phyloP scores from a whole-genome alignment of 2,797 vertebrate genomes.

The Bovichtus diacanthus region DNA sequence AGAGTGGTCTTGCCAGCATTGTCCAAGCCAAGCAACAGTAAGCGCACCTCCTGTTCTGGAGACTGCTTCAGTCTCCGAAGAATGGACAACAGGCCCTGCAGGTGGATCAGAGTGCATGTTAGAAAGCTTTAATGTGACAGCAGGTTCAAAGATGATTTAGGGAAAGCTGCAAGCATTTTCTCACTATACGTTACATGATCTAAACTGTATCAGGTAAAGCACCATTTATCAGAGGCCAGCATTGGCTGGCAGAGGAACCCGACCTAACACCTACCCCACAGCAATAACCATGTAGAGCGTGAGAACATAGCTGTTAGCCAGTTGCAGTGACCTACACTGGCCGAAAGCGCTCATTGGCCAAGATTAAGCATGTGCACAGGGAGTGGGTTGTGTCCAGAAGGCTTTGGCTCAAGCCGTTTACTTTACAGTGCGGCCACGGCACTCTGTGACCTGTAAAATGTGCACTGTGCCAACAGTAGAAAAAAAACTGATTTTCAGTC shows the following conservation, averaged over 20 bases:
- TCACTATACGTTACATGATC: not conserved
- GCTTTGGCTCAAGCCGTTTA: conserved; percentile 56
- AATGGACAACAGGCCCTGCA: conserved; percentile 94
- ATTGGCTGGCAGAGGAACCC: conserved; percentile 42
- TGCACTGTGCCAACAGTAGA: not conserved
- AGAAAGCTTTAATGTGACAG: conserved; percentile 13
- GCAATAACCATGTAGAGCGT: conserved; percentile 52
- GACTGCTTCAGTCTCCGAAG: conserved; percentile 93
- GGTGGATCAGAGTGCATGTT: conserved; percentile 29
- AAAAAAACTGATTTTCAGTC: not conserved
- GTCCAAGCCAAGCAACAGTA: conserved; percentile 95
- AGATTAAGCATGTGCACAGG: conserved; percentile 52
- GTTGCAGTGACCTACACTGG: conserved; percentile 57
- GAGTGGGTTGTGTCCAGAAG: conserved; percentile 46
- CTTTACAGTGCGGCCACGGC: not conserved
- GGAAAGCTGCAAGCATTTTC: conserved; percentile 10
- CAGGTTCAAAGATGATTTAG: not conserved
- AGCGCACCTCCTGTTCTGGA: conserved; percentile 94
- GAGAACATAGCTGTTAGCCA: conserved; percentile 67
- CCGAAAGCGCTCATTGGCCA: conserved; percentile 47
- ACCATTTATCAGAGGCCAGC: conserved; percentile 24
- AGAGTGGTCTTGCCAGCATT: conserved; percentile 95
- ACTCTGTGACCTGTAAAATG: not conserved
- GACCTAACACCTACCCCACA: conserved; percentile 41
- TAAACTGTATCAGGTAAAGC: conserved; percentile 12